Evolutionary conservation across 2,888 invertebrate genomes (phyloP), one percentile per base, ranked within the genome.

Genomic region (Beris morrisii): DNA sequence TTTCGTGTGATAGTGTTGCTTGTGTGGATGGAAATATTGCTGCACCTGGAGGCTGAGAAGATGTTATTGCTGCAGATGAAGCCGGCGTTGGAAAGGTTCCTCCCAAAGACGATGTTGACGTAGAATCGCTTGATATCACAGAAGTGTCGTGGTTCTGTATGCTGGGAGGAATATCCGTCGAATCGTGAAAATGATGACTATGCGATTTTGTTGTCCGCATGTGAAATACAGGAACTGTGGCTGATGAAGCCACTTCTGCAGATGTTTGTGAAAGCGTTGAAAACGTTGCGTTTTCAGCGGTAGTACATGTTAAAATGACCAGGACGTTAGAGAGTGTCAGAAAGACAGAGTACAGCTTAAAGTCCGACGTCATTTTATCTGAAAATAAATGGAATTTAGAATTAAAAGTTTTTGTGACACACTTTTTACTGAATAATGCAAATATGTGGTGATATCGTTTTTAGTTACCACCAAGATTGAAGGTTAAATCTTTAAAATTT

Each of bases 1-100:
- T 55, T 6, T 45, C 28, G 22, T 48, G 12, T 7, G 46, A 9
- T 11, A 48, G 4, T 5, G 57, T 50, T 11, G 52, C 59, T 44
- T 50, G 55, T 45, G 64, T 48, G n/a, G 63, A 56, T 64, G 61
- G 66, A 11, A 54, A n/a, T 45, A 59, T 56, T 9, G 55, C 53
- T 53, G 48, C 22, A 28, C 61, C 61, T 15, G 61, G 61, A 7
- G 61, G 61, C 22, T 61, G 61, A n/a, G 59, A 61, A 50, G 66
- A 59, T 44, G 61, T 3, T 28, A 52, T 48, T 13, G 52, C 38
- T 43, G 66, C 31, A 52, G 67, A 50, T 59, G 61, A 55, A 7
- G 65, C 55, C 43, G 52, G 57, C n/a, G 65, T 58, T 4, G 65
- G 53, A 22, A 12, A 30, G 9, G 38, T 54, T 48, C 64, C 53